Conservation (phyloP, 2,888 invertebrate genomes). For the Argyresthia albistria region DNA sequence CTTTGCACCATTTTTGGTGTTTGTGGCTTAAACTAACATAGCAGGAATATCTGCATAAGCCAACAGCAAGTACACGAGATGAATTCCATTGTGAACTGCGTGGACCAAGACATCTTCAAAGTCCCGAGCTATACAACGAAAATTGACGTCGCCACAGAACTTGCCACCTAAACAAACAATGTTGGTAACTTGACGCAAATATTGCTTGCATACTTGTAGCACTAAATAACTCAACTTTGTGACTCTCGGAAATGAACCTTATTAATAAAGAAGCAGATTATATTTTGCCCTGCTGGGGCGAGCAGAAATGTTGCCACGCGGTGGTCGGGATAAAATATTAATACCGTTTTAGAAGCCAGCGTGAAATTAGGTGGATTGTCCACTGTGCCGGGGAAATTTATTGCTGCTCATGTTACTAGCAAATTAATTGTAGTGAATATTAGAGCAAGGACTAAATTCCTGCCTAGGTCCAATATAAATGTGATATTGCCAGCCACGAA, state of each 20-base stretch:
- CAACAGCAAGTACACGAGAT: background rate
- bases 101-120: background rate
- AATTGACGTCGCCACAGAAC: constrained; percentile 1
- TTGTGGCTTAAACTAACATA: no score
- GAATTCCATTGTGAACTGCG: background rate
- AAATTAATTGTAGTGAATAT: no score
- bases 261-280: constrained; percentile 18
- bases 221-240: constrained; percentile 9
- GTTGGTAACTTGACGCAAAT: background rate
- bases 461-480: no score
- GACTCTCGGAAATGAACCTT: constrained; percentile 21
- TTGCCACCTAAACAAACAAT: background rate
- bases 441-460: no score
- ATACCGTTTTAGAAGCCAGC: constrained; percentile 33
- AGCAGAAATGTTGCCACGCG: constrained; percentile 15
- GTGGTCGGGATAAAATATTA: constrained; percentile 36
- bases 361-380: constrained; percentile 40
- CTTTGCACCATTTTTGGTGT: no score
- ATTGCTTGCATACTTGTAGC: background rate
- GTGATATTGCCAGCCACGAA: no score
- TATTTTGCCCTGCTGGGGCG: constrained; percentile 20
- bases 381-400: constrained; percentile 23
- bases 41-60: constrained; percentile 8
- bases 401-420: constrained; percentile 9
- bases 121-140: background rate